Conservation (phyloP, 2,797 vertebrate genomes). For the Margarornis squamiger region DNA sequence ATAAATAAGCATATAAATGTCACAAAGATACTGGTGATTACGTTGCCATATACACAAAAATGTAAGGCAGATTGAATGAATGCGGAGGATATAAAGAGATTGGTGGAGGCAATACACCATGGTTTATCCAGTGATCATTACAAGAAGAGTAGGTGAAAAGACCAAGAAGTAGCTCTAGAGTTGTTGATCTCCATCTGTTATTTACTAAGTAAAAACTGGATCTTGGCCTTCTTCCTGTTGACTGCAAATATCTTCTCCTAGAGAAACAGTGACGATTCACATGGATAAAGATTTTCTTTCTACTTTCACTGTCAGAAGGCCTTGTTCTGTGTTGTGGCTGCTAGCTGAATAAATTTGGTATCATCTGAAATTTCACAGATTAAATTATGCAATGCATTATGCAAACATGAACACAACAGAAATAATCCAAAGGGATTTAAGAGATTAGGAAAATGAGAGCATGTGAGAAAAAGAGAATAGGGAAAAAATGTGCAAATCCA, state of each 20-base stretch:
- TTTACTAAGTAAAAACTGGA: neutral
- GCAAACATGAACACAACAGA: neutral
- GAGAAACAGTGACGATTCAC: neutral
- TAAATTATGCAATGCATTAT: neutral
- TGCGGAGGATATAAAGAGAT: neutral
- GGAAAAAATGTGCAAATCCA: neutral
- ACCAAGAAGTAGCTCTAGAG: neutral
- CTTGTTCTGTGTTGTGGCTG: neutral
- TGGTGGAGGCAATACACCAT: rapidly evolving
- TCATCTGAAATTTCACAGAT: neutral
- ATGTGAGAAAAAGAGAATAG: neutral
- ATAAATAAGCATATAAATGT: neutral
- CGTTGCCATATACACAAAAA: neutral
- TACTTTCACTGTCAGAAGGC: neutral
- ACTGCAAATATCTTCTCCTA: neutral
- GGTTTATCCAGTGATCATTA: neutral
- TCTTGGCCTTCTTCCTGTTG: neutral
- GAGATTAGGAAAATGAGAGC: neutral
- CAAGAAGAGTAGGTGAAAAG: neutral
- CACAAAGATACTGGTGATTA: neutral
- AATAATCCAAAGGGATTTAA: slow-evolving; percentile 9
- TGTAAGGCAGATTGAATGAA: neutral
- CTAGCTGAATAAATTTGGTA: neutral
- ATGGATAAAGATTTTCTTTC: neutral
- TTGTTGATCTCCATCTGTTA: neutral